These are phyloP conservation scores for Pachycephala philippinensis DNA, from an alignment of 2,113 vertebrate species.

Conservation along the genomic window DNA sequence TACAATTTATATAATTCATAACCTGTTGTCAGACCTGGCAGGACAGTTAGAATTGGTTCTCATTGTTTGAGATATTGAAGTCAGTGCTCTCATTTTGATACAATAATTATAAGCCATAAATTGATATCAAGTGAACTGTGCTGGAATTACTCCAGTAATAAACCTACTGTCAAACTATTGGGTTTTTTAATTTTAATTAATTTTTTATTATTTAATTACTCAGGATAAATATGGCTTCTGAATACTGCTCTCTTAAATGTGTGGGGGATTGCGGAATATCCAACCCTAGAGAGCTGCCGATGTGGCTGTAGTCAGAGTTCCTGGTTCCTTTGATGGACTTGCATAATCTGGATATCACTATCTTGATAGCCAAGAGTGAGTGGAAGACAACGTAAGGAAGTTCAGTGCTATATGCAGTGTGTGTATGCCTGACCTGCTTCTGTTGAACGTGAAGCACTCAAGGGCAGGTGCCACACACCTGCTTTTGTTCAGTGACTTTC, in stretches of 20 bases:
- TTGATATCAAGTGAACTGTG: not conserved
- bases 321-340: not conserved
- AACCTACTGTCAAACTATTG: not conserved
- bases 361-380: not conserved
- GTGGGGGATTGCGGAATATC: not conserved
- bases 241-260: not conserved
- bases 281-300: not conserved
- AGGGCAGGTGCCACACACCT: not conserved
- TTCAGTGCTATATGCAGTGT: not conserved
- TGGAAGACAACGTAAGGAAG: not conserved
- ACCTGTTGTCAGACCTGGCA: not conserved
- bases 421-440: not conserved
- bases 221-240: not conserved
- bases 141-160: not conserved
- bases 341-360: not conserved
- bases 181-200: too few species aligned
- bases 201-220: not conserved
- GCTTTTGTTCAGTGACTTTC: not conserved
- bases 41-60: not conserved
- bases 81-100: not conserved
- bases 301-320: not conserved
- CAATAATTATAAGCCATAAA: not conserved
- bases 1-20: not conserved
- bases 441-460: not conserved
- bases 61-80: not conserved